These are phyloP conservation scores for Chascanopsetta lugubris DNA, from an alignment of 2,113 vertebrate genomes.

Conservation along the genomic window DNA sequence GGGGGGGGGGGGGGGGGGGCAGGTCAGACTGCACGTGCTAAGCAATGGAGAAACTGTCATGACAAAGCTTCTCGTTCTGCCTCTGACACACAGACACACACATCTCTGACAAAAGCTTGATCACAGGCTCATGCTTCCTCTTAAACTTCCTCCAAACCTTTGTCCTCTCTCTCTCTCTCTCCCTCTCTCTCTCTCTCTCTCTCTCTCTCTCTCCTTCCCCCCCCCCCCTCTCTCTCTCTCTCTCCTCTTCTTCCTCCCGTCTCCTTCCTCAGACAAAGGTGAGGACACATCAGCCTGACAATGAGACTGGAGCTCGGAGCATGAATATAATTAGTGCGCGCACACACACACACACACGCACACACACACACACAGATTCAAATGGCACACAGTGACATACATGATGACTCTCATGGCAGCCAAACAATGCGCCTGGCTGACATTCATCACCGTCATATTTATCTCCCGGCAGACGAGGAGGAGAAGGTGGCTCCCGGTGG, in stretches of 20 bases:
- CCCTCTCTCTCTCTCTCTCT: not conserved
- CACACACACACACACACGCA: slow-evolving; percentile 14
- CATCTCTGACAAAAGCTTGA: slow-evolving; percentile 56
- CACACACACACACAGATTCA: slow-evolving; percentile 14
- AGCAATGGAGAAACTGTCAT: slow-evolving; percentile 56
- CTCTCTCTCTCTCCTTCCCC: slow-evolving; percentile 18
- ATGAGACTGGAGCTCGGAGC: slow-evolving; percentile 54
- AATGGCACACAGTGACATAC: slow-evolving; percentile 47
- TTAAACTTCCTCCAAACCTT: slow-evolving; percentile 58
- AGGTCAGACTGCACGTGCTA: slow-evolving; percentile 70
- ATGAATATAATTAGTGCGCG: slow-evolving; percentile 60
- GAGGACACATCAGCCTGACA: slow-evolving; percentile 61
- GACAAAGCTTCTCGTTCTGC: slow-evolving; percentile 21
- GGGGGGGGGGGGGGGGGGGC: slow-evolving; percentile 25
- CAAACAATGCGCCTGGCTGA: slow-evolving; percentile 68
- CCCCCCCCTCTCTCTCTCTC: slow-evolving; percentile 26
- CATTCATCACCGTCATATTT: slow-evolving; percentile 69
- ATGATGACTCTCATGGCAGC: slow-evolving; percentile 62
- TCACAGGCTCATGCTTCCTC: slow-evolving; percentile 53
- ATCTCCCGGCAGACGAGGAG: slow-evolving; percentile 56
- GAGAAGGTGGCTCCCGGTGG: slow-evolving; percentile 21
- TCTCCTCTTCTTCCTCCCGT: slow-evolving; percentile 1
- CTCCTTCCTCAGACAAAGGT: slow-evolving; percentile 69
- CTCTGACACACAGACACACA: slow-evolving; percentile 27
- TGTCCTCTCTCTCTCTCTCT: no score